These are phyloP conservation scores for Bovichtus diacanthus DNA, from an alignment of 2,797 vertebrate genomes.

Conservation along the genomic window DNA sequence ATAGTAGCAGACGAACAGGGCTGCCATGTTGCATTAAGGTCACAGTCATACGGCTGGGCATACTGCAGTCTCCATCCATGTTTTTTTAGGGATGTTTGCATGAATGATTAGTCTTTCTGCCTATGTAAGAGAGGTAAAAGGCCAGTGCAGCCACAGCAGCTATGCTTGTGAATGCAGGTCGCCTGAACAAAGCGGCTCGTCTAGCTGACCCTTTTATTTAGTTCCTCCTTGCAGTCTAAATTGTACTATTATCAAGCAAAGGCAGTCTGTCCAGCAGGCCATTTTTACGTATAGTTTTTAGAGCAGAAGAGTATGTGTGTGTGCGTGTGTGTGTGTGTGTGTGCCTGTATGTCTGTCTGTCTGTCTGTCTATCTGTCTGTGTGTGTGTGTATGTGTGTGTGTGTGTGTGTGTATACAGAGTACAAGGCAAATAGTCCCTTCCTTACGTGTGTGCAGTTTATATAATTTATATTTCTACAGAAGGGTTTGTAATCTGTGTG, in stretches of 20 bases:
- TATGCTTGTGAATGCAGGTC: constrained; percentile 56
- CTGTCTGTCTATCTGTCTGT: constrained; percentile 17
- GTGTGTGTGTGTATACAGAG: constrained; percentile 20
- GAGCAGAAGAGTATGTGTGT: constrained; percentile 40
- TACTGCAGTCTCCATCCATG: constrained; percentile 68
- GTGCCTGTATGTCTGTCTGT: constrained; percentile 2
- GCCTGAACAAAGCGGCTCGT: constrained; percentile 73
- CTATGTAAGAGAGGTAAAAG: constrained; percentile 54
- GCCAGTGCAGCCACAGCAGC: constrained; percentile 69
- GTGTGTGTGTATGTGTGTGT: constrained; percentile 24
- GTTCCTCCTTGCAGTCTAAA: constrained; percentile 39
- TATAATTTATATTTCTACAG: constrained; percentile 68
- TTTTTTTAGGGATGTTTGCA: constrained; percentile 74
- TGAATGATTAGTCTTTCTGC: constrained; percentile 57
- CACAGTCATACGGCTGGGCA: constrained; percentile 64
- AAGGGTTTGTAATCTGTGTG: constrained; percentile 53
- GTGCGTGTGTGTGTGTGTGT: constrained; percentile 22
- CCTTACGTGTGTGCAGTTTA: constrained; percentile 41
- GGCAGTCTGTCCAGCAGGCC: constrained; percentile 4
- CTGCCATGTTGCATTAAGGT: constrained; percentile 79
- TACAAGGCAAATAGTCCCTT: background rate
- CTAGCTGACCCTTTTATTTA: constrained; percentile 51
- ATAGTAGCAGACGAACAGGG: constrained; percentile 61
- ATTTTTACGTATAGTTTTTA: constrained; percentile 47
- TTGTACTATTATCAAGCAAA: constrained; percentile 27